Evolutionary conservation across 2,113 vertebrate genomes (phyloP).

Genomic region (Meriones unguiculatus): DNA sequence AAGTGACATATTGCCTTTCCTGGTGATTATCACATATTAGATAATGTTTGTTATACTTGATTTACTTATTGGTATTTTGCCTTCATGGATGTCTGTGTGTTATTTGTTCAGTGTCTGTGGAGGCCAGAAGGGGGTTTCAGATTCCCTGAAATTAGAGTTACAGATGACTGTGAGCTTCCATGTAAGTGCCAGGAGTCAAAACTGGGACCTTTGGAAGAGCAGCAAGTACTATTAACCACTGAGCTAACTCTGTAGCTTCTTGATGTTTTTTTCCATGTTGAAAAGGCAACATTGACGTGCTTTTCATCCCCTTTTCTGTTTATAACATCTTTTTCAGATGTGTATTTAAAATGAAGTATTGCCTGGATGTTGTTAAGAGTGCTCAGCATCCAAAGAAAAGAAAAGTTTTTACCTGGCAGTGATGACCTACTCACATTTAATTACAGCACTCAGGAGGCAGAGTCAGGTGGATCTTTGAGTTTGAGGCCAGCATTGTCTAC

Average conservation of each 20-base stretch:
- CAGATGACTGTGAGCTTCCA: neutral
- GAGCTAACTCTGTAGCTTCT: neutral
- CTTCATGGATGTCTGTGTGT: neutral
- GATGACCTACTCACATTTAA: no score
- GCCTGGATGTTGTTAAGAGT: slow-evolving; percentile 69
- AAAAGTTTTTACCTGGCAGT: no score
- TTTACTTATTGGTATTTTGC: neutral
- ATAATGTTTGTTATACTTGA: slow-evolving; percentile 8
- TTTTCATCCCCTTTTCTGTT: neutral
- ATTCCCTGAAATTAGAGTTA: neutral
- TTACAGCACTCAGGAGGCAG: neutral
- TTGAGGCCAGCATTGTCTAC: neutral
- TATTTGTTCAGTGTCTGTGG: neutral
- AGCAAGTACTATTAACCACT: neutral
- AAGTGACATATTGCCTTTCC: neutral
- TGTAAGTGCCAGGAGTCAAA: neutral
- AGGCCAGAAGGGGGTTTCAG: neutral
- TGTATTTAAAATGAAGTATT: slow-evolving; percentile 66
- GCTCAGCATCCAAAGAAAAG: neutral
- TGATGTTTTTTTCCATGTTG: neutral
- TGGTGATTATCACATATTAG: neutral
- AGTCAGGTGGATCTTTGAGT: no score
- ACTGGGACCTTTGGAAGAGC: neutral
- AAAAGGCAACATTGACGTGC: neutral
- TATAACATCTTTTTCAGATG: slow-evolving; percentile 27